These are phyloP conservation scores for Catharus fuscescens DNA, from an alignment of 2,113 vertebrate species.

Conservation along the genomic window DNA sequence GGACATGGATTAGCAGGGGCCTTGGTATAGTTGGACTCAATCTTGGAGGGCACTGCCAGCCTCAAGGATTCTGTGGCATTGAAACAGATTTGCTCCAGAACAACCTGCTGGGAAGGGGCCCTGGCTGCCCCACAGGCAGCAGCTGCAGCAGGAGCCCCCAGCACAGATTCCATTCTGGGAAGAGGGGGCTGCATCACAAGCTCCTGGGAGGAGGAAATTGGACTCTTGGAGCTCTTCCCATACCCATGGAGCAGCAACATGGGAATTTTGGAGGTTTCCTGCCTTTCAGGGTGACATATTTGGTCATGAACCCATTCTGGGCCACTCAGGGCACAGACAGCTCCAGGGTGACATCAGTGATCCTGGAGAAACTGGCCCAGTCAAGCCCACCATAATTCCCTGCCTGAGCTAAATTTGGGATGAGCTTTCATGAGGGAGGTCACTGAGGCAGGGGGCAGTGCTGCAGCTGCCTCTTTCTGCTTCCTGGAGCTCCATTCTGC, in stretches of 20 bases:
- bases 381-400: conserved; percentile 21
- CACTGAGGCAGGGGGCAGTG: background rate
- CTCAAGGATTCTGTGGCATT: background rate
- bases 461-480: conserved; percentile 47
- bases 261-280: background rate
- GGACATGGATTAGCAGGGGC: background rate
- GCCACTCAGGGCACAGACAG: fast-evolving
- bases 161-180: background rate
- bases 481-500: background rate
- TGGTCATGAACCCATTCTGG: fast-evolving
- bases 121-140: background rate
- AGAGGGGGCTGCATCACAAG: background rate
- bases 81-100: background rate
- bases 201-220: background rate
- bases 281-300: background rate
- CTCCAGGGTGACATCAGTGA: background rate
- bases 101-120: background rate
- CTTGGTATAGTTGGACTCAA: fast-evolving
- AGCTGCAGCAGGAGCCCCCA: background rate
- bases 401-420: conserved; percentile 41
- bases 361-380: background rate
- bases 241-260: fast-evolving
- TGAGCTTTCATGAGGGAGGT: conserved; percentile 30
- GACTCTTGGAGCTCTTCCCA: background rate
- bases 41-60: background rate